Percentiles rank a stretch among this genome's conserved stretches.
These are phyloP conservation scores for Pollenia griseotomentosa DNA, from an alignment of 2,888 invertebrate genomes.

Conservation along the genomic window DNA sequence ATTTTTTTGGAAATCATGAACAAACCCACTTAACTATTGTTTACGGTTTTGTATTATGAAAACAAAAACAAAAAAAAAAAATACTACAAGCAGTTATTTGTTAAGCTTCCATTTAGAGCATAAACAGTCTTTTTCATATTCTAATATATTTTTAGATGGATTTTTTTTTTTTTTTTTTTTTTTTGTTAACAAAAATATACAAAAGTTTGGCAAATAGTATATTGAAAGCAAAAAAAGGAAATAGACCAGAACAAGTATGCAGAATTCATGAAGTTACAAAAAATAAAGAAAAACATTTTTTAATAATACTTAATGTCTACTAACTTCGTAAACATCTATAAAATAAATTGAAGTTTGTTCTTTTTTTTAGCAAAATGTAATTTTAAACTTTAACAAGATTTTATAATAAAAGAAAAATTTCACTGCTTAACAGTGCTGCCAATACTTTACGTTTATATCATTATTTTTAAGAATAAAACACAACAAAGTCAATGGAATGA, in stretches of 20 bases:
- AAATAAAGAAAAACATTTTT: neutral
- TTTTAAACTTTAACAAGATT: neutral
- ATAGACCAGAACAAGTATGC: conserved; percentile 63
- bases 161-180: neutral
- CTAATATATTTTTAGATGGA: neutral
- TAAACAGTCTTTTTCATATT: conserved; percentile 46
- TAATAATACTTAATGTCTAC: neutral
- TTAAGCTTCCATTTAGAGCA: conserved; percentile 66
- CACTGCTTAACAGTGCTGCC: too few relatives aligned
- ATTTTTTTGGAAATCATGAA: conserved; percentile 26
- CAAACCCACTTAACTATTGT: conserved; percentile 53
- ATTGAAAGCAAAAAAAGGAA: conserved; percentile 45
- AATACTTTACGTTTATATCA: too few relatives aligned
- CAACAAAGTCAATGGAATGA: too few relatives aligned
- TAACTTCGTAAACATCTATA: too few relatives aligned
- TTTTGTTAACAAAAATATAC: conserved; percentile 1
- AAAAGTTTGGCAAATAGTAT: conserved; percentile 11
- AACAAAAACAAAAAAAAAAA: conserved; percentile 20
- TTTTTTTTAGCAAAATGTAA: neutral
- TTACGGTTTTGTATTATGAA: conserved; percentile 39
- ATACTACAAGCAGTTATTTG: conserved; percentile 57
- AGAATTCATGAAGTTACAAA: conserved; percentile 17
- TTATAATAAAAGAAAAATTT: too few relatives aligned
- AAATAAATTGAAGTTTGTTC: neutral
- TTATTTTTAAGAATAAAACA: too few relatives aligned